Percentiles rank a stretch among this genome's conserved stretches.
Conservation (phyloP, 1,140 invertebrate species). For the Drosophila pseudoananassae region DNA sequence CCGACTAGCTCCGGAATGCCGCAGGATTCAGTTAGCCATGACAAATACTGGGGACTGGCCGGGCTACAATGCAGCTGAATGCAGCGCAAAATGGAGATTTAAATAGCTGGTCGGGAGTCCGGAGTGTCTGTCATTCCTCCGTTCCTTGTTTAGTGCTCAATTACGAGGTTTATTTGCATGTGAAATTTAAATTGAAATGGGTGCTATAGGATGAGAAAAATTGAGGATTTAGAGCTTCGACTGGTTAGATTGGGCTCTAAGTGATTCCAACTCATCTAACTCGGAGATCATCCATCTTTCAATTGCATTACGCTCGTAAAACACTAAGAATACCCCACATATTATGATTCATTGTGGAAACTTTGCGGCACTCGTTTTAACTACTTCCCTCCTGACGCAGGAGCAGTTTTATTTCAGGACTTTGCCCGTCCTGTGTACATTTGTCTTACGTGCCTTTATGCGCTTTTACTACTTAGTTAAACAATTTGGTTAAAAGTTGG, state of each 20-base stretch:
- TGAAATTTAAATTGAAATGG: background rate
- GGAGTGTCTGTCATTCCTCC: slow-evolving; percentile 24
- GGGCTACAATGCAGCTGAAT: slow-evolving; percentile 23
- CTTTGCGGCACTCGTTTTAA: slow-evolving; percentile 33
- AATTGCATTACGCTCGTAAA: slow-evolving; percentile 11
- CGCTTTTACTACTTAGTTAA: slow-evolving; percentile 78
- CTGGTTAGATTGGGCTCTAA: background rate
- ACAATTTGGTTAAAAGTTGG: slow-evolving; percentile 77
- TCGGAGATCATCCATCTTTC: background rate
- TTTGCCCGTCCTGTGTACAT: slow-evolving; percentile 30
- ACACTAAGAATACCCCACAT: background rate
- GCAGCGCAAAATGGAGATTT: slow-evolving; percentile 42
- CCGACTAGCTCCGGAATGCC: slow-evolving; percentile 4
- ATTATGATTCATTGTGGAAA: slow-evolving; percentile 30
- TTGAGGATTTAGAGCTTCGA: background rate
- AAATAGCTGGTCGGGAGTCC: slow-evolving; percentile 42
- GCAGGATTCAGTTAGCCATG: slow-evolving; percentile 41
- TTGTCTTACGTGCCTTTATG: slow-evolving; percentile 61
- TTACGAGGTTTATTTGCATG: slow-evolving; percentile 36
- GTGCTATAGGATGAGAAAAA: background rate
- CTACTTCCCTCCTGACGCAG: slow-evolving; percentile 19
- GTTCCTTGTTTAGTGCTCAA: slow-evolving; percentile 6
- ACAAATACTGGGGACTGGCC: slow-evolving; percentile 31
- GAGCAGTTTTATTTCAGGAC: slow-evolving; percentile 19
- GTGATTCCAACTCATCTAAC: background rate